Conservation (phyloP, 1,140 invertebrate species). For the Stegodyphus mimosarum region DNA sequence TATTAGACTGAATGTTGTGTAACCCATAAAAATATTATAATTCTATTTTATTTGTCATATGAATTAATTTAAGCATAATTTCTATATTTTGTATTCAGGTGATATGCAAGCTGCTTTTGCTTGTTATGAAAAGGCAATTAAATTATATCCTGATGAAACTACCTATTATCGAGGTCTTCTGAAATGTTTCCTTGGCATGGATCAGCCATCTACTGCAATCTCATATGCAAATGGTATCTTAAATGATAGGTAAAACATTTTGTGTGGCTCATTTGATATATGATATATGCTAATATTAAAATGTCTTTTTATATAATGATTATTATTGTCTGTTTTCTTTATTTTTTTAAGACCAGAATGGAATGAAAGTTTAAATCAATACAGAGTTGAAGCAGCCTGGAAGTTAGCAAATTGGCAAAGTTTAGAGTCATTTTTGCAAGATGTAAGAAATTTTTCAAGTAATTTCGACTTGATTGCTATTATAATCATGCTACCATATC, state of each 20-base stretch:
- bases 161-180: constrained; percentile 70
- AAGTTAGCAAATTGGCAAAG: constrained; percentile 84
- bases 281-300: constrained; percentile 23
- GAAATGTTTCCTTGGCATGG: constrained; percentile 71
- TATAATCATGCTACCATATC: too few relatives aligned
- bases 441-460: constrained; percentile 7
- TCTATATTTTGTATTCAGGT: constrained; percentile 62
- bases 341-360: constrained; percentile 65
- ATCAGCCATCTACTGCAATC: constrained; percentile 71
- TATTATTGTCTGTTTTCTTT: background rate
- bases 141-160: constrained; percentile 66
- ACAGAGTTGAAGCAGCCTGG: constrained; percentile 85
- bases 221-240: constrained; percentile 68
- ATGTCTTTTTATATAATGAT: background rate
- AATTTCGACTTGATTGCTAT: background rate
- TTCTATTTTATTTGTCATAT: background rate
- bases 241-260: constrained; percentile 64
- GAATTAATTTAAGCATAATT: background rate
- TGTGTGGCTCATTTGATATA: constrained; percentile 65
- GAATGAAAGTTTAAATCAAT: constrained; percentile 68
- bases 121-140: constrained; percentile 72
- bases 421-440: constrained; percentile 75
- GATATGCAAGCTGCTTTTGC: constrained; percentile 72
- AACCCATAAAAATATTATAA: too few relatives aligned
- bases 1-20: too few relatives aligned